phyloP scores from a whole-genome alignment of 1,140 invertebrate species.

The Drosophila parabipectinata region DNA sequence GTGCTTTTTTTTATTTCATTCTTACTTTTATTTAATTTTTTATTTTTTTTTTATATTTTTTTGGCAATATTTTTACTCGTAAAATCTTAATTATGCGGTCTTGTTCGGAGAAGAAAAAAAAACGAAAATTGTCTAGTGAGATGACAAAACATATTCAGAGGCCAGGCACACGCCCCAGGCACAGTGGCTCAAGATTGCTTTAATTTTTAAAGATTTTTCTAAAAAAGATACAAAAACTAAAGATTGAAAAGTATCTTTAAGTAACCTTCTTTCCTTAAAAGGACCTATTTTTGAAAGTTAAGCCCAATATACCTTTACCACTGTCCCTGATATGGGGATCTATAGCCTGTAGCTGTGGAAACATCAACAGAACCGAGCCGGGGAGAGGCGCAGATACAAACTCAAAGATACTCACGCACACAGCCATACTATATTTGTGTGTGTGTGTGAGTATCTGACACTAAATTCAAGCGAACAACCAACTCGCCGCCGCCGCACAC shows the following conservation, averaged over 20 bases:
- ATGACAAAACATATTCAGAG: slow-evolving; percentile 35
- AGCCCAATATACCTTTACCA: slow-evolving; percentile 4
- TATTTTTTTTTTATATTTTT: slow-evolving; percentile 35
- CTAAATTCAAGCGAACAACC: slow-evolving; percentile 43
- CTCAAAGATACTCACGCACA: slow-evolving; percentile 27
- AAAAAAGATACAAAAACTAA: neutral
- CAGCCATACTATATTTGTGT: neutral
- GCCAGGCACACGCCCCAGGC: slow-evolving; percentile 22
- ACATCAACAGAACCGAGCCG: slow-evolving; percentile 4
- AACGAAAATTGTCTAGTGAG: neutral
- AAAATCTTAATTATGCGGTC: slow-evolving; percentile 50
- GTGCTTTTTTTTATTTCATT: slow-evolving; percentile 20
- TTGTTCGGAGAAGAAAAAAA: slow-evolving; percentile 25
- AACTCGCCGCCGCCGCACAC: slow-evolving; percentile 25
- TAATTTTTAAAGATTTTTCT: neutral
- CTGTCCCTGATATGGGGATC: slow-evolving; percentile 34
- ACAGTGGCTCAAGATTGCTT: slow-evolving; percentile 17
- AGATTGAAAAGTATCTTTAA: neutral
- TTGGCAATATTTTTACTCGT: slow-evolving; percentile 40
- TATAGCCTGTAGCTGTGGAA: neutral
- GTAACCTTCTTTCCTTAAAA: neutral
- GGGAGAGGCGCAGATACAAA: slow-evolving; percentile 36
- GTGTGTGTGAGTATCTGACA: slow-evolving; percentile 43
- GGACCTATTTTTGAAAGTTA: neutral
- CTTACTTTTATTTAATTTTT: slow-evolving; percentile 27